Percentiles rank a stretch among this genome's conserved stretches.
Evolutionary conservation across 2,888 invertebrate genomes (phyloP).

Genomic region (Agonopterix heracliana): DNA sequence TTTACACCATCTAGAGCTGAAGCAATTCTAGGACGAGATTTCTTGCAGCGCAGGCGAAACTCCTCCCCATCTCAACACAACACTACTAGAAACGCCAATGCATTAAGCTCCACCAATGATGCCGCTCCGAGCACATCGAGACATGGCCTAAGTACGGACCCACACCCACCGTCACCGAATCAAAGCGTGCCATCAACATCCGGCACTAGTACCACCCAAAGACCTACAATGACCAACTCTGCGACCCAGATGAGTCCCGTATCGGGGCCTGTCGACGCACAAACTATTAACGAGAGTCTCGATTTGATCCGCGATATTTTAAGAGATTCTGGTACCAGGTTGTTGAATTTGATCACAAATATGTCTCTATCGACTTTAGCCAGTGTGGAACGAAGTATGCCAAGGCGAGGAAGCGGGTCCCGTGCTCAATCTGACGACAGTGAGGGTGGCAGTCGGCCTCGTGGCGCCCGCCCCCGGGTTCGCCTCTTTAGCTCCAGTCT

Average conservation of each 20-base stretch:
- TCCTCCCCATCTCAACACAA: slow-evolving; percentile 26
- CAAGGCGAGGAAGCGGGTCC: slow-evolving; percentile 27
- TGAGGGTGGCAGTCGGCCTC: slow-evolving; percentile 25
- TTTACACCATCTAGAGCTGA: slow-evolving; percentile 48
- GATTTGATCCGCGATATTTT: slow-evolving; percentile 66
- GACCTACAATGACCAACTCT: slow-evolving; percentile 43
- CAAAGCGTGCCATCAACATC: slow-evolving; percentile 10
- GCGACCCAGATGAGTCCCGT: slow-evolving; percentile 49
- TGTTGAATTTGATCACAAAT: slow-evolving; percentile 64
- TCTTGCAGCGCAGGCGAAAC: slow-evolving; percentile 34
- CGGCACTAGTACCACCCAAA: slow-evolving; percentile 20
- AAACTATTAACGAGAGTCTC: slow-evolving; percentile 63
- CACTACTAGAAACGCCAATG: slow-evolving; percentile 3
- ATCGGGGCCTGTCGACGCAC: slow-evolving; percentile 44
- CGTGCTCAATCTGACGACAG: slow-evolving; percentile 44
- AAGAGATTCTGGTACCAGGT: slow-evolving; percentile 63
- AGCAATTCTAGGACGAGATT: slow-evolving; percentile 26
- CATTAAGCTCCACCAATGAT: not conserved
- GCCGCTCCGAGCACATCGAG: slow-evolving; percentile 1
- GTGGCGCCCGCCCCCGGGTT: slow-evolving; percentile 14
- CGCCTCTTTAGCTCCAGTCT: slow-evolving; percentile 23
- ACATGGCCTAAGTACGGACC: slow-evolving; percentile 3
- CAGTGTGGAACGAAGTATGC: slow-evolving; percentile 40
- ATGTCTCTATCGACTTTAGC: slow-evolving; percentile 62
- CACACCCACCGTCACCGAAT: not conserved